These are phyloP conservation scores for Thalpophila matura DNA, from an alignment of 2,888 invertebrate genomes.

Conservation along the genomic window DNA sequence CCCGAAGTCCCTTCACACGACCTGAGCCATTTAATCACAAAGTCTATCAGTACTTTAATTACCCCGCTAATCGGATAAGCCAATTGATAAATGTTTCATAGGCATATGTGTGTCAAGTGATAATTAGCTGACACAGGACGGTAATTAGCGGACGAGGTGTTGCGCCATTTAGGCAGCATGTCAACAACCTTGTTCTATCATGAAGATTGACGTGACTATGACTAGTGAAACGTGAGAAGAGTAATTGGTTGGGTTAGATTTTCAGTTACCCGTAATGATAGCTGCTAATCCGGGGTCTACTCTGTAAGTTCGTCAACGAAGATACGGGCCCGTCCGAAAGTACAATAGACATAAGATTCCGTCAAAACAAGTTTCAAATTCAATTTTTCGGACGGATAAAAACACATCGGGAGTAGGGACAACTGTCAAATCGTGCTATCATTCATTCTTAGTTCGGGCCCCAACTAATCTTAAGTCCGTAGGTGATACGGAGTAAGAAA, in stretches of 20 bases:
- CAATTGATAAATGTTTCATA: conserved; percentile 62
- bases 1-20: conserved; percentile 26
- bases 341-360: too few relatives aligned
- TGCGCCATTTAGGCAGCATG: conserved; percentile 52
- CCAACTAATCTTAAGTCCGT: too few relatives aligned
- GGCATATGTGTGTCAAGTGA: conserved; percentile 60
- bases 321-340: too few relatives aligned
- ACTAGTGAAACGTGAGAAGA: conserved; percentile 11
- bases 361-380: too few relatives aligned
- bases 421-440: too few relatives aligned
- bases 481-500: too few relatives aligned
- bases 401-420: too few relatives aligned
- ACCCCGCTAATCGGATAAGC: conserved; percentile 66
- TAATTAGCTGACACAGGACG: conserved; percentile 55
- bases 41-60: conserved; percentile 67
- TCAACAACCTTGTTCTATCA: conserved; percentile 49
- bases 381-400: too few relatives aligned
- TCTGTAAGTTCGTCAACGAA: too few relatives aligned
- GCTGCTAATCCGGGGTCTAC: too few relatives aligned
- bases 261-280: not conserved
- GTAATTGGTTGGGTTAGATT: conserved; percentile 14
- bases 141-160: conserved; percentile 56
- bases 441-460: too few relatives aligned
- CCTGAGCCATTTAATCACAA: conserved; percentile 60
- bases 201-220: conserved; percentile 38